These are phyloP conservation scores for Stegodyphus dumicola DNA, from an alignment of 1,140 invertebrate genomes.

Conservation along the genomic window DNA sequence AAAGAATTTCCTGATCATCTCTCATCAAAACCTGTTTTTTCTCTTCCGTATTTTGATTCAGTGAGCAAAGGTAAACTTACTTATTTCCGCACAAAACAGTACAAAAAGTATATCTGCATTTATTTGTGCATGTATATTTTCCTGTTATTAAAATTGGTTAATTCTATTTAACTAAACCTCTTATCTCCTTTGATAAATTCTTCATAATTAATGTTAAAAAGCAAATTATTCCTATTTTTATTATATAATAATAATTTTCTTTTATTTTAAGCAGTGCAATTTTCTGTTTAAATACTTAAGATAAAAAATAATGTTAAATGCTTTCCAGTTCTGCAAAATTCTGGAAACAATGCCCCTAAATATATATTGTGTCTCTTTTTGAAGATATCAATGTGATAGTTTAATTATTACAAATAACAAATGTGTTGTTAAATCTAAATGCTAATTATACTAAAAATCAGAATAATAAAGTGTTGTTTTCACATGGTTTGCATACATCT, in stretches of 20 bases:
- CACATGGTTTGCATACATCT: too few relatives aligned
- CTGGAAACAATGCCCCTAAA: too few relatives aligned
- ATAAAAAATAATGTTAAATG: background rate
- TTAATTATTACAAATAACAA: too few relatives aligned
- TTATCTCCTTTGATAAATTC: background rate
- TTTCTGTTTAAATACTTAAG: background rate
- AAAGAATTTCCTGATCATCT: slow-evolving; percentile 67
- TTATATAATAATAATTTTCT: background rate
- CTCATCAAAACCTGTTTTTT: slow-evolving; percentile 68
- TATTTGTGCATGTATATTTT: background rate
- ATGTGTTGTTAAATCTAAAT: too few relatives aligned
- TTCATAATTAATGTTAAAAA: background rate
- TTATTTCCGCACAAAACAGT: too few relatives aligned
- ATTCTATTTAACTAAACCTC: background rate
- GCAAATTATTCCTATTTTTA: background rate
- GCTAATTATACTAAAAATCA: too few relatives aligned
- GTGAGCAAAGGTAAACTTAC: slow-evolving; percentile 71
- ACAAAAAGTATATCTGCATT: too few relatives aligned
- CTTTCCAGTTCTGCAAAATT: too few relatives aligned
- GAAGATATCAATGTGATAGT: too few relatives aligned
- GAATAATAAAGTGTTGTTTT: too few relatives aligned
- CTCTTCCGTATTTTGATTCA: slow-evolving; percentile 73
- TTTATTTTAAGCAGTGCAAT: background rate
- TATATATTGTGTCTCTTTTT: too few relatives aligned
- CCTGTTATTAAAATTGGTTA: background rate